Conservation (phyloP, 2,113 vertebrate genomes). For the Pachycephala philippinensis region DNA sequence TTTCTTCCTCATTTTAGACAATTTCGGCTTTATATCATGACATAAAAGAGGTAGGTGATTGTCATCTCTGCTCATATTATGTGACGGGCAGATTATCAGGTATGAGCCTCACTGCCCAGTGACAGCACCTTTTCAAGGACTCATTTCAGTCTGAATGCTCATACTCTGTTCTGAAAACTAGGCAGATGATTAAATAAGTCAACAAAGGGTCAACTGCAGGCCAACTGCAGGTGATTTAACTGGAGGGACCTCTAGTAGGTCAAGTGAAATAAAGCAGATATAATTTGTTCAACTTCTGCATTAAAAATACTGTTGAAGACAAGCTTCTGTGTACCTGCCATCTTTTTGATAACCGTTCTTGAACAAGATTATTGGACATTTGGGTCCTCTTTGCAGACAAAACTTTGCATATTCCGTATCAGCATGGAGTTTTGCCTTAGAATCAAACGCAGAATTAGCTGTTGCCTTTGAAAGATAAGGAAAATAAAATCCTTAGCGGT, state of each 20-base stretch:
- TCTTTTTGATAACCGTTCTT: neutral
- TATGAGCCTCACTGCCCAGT: neutral
- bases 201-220: constrained; percentile 40
- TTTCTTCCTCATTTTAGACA: constrained; percentile 84
- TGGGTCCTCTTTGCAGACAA: neutral
- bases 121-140: constrained; percentile 30
- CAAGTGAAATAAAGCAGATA: neutral
- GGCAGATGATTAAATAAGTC: constrained; percentile 34
- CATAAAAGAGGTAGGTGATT: constrained; percentile 63
- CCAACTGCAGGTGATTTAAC: constrained; percentile 38
- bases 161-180: constrained; percentile 27
- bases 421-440: neutral
- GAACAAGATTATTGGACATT: neutral
- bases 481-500: neutral
- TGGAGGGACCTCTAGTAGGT: neutral
- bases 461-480: neutral
- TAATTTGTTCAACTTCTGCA: neutral
- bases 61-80: constrained; percentile 50
- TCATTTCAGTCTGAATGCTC: constrained; percentile 6
- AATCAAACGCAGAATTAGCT: neutral
- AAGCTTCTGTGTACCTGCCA: neutral
- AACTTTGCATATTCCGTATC: neutral
- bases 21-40: constrained; percentile 73
- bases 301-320: neutral
- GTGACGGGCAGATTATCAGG: constrained; percentile 54